Conservation (phyloP, 2,113 vertebrate genomes). For the Triplophysa rosa region DNA sequence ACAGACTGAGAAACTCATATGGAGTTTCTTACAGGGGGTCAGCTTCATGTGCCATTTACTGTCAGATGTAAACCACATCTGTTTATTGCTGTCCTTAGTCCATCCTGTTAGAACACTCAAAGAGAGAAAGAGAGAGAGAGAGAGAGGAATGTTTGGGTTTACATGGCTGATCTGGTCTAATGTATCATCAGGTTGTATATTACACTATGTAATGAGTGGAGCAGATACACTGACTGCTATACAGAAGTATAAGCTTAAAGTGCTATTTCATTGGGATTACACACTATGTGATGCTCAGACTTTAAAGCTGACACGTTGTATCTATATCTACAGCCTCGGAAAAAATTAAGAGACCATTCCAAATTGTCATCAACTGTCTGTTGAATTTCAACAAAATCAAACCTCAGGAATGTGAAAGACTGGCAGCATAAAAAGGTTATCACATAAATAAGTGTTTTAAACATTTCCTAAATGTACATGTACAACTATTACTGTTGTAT, state of each 20-base stretch:
- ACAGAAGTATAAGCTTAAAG: neutral
- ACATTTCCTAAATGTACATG: too few species aligned
- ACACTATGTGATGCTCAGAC: too few species aligned
- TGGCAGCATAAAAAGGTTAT: too few species aligned
- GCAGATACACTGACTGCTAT: neutral
- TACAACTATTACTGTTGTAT: too few species aligned
- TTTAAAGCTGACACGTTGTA: too few species aligned
- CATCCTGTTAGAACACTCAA: conserved; percentile 64
- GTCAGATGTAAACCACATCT: conserved; percentile 65
- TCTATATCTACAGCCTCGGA: too few species aligned
- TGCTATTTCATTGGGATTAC: too few species aligned
- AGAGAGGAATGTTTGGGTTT: conserved; percentile 14
- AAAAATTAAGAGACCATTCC: too few species aligned
- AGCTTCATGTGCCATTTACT: conserved; percentile 44
- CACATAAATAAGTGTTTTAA: too few species aligned
- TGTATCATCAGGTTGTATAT: conserved; percentile 32
- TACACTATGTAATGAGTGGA: neutral
- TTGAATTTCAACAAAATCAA: too few species aligned
- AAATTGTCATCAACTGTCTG: too few species aligned
- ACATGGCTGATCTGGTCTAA: conserved; percentile 13
- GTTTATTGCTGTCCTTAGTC: conserved; percentile 63
- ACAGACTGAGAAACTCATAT: conserved; percentile 19
- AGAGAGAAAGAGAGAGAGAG: conserved; percentile 24
- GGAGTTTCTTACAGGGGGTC: conserved; percentile 22
- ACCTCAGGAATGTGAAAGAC: too few species aligned